A percentile compares a stretch with the other conserved stretches of the same genome.
phyloP scores from a whole-genome alignment of 1,140 invertebrate genomes.

The Sycophila sp. region DNA sequence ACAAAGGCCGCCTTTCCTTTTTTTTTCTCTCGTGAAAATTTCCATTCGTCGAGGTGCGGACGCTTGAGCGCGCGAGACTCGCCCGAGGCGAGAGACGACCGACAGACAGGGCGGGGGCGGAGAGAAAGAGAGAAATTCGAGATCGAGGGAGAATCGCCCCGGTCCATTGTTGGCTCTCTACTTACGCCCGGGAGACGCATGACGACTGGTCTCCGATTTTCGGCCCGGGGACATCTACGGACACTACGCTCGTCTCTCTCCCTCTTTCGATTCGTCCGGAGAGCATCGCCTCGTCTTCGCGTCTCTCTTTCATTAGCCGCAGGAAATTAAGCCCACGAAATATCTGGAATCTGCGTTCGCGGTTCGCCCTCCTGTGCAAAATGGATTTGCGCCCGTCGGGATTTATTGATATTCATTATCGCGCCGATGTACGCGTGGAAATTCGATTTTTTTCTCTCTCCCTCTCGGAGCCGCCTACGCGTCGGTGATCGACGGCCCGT shows the following conservation, averaged over 20 bases:
- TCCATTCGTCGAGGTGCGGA: background rate
- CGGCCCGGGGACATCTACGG: too few relatives aligned
- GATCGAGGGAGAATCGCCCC: background rate
- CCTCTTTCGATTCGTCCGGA: too few relatives aligned
- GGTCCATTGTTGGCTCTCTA: constrained; percentile 5
- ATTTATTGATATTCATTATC: constrained; percentile 11
- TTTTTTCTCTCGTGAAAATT: background rate
- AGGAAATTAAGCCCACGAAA: constrained; percentile 29
- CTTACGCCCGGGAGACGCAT: background rate
- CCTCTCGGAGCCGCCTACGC: background rate
- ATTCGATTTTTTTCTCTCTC: background rate
- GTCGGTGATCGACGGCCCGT: too few relatives aligned
- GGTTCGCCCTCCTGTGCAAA: background rate
- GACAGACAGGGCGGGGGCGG: too few relatives aligned
- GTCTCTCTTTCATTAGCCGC: constrained; percentile 33
- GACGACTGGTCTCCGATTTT: too few relatives aligned
- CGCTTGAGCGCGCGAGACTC: background rate
- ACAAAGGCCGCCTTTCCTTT: background rate
- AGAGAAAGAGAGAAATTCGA: background rate
- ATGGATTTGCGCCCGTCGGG: background rate
- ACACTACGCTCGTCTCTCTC: too few relatives aligned
- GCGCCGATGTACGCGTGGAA: background rate
- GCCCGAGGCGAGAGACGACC: background rate
- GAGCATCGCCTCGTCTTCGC: constrained; percentile 23
- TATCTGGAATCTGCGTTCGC: constrained; percentile 1